phyloP scores from a whole-genome alignment of 2,113 vertebrate species.

The Scytalopus superciliaris region DNA sequence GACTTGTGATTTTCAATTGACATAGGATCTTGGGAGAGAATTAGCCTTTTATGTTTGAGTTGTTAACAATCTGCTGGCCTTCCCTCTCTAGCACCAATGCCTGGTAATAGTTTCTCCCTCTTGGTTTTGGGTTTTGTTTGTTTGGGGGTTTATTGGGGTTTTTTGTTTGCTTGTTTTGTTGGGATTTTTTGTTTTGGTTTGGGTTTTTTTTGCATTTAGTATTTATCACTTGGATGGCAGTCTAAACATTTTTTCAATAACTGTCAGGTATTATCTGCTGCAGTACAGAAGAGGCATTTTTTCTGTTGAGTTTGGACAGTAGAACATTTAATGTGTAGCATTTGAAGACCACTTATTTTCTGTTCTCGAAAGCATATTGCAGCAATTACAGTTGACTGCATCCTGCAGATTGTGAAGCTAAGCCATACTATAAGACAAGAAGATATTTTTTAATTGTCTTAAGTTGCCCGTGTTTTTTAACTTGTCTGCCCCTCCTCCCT shows the following conservation, averaged over 20 bases:
- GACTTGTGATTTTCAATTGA: not conserved
- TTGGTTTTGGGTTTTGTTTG: not conserved
- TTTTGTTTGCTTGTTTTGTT: not conserved
- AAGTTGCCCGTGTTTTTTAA: constrained; percentile 1
- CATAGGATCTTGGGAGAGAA: not conserved
- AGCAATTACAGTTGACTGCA: not conserved
- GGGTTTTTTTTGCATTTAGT: not conserved
- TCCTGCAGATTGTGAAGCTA: not conserved
- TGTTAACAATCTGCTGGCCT: not conserved
- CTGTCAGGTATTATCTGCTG: not conserved
- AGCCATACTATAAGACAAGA: not conserved
- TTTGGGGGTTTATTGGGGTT: too few relatives aligned
- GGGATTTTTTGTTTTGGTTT: not conserved
- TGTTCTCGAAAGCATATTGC: not conserved
- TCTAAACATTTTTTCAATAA: not conserved
- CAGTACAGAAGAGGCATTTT: not conserved
- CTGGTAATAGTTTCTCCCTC: not conserved
- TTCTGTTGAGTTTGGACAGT: not conserved
- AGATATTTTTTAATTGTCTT: constrained; percentile 4
- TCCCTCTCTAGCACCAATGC: not conserved
- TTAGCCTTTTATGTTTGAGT: not conserved
- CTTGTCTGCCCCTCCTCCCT: constrained; percentile 26
- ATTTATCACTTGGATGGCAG: not conserved
- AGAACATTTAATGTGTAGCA: not conserved
- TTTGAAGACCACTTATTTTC: not conserved